A percentile compares a stretch with the other conserved stretches of the same genome.
Conservation (phyloP, 2,888 invertebrate species). For the Ectemnius cavifrons region DNA sequence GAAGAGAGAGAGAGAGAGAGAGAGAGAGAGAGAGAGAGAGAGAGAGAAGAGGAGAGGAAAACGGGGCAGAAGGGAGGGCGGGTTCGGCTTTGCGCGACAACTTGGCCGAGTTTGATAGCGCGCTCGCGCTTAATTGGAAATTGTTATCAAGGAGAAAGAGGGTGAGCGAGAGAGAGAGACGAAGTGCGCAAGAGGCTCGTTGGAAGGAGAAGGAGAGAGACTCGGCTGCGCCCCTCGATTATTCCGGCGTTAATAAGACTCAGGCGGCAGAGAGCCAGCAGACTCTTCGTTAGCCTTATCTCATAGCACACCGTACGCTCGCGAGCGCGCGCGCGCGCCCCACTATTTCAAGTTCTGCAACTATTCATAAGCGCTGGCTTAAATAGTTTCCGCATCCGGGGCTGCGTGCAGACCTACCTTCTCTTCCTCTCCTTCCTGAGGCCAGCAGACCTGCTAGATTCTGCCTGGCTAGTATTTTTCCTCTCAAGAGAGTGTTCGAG, state of each 20-base stretch:
- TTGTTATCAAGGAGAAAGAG: conserved; percentile 1
- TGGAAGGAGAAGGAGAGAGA: neutral
- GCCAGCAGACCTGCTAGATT: too few relatives aligned
- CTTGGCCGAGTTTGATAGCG: conserved; percentile 7
- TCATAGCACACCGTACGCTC: neutral
- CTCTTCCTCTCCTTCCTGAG: too few relatives aligned
- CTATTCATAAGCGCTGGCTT: conserved; percentile 8
- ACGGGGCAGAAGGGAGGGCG: neutral
- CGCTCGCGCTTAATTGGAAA: conserved; percentile 7
- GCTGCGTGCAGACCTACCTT: neutral
- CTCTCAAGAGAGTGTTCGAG: conserved; percentile 15
- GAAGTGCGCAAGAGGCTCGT: too few relatives aligned
- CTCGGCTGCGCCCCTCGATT: conserved; percentile 4
- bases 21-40: too few relatives aligned
- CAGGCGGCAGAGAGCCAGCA: neutral
- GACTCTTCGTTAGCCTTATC: conserved; percentile 9
- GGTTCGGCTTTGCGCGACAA: conserved; percentile 1
- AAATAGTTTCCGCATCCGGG: conserved; percentile 1
- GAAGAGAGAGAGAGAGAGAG: too few relatives aligned
- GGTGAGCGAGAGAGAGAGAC: too few relatives aligned
- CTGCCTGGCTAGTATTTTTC: neutral
- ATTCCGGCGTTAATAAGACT: conserved; percentile 5
- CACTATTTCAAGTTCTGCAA: conserved; percentile 7
- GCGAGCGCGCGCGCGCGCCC: neutral
- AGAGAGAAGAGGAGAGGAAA: too few relatives aligned